phyloP scores from a whole-genome alignment of 2,888 invertebrate species.

The Aphidoletes aphidimyza region DNA sequence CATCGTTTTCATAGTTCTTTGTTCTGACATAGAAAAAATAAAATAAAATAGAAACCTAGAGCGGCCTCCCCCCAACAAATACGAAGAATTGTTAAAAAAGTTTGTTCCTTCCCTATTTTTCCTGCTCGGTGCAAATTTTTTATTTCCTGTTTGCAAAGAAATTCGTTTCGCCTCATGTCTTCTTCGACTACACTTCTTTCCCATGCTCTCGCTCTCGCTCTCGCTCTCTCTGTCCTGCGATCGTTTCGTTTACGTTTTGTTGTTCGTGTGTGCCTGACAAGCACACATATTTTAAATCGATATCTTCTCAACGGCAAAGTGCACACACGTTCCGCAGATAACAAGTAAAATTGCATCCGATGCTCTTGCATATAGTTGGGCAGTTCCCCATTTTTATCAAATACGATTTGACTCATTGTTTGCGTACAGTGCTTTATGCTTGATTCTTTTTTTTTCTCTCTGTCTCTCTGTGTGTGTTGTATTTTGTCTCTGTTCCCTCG shows the following conservation, averaged over 20 bases:
- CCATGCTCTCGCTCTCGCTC: too few species aligned
- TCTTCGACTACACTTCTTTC: background rate
- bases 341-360: slow-evolving; percentile 42
- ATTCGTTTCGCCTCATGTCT: background rate
- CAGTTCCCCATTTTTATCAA: slow-evolving; percentile 24
- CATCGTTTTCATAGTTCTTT: background rate
- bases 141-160: slow-evolving; percentile 45
- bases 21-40: background rate
- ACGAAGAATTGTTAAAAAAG: background rate
- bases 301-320: slow-evolving; percentile 32
- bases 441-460: background rate
- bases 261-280: background rate
- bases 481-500: background rate
- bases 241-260: background rate
- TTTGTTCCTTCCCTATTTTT: slow-evolving; percentile 26
- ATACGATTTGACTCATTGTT: slow-evolving; percentile 41
- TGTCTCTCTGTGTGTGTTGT: background rate
- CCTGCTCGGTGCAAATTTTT: slow-evolving; percentile 34
- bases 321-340: slow-evolving; percentile 27
- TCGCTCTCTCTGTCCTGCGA: too few species aligned
- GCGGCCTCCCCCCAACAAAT: background rate
- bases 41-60: background rate
- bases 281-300: slow-evolving; percentile 50
- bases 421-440: background rate
- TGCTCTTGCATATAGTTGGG: slow-evolving; percentile 20